Conservation (phyloP, 2,888 invertebrate genomes). For the Hemithea aestivaria region DNA sequence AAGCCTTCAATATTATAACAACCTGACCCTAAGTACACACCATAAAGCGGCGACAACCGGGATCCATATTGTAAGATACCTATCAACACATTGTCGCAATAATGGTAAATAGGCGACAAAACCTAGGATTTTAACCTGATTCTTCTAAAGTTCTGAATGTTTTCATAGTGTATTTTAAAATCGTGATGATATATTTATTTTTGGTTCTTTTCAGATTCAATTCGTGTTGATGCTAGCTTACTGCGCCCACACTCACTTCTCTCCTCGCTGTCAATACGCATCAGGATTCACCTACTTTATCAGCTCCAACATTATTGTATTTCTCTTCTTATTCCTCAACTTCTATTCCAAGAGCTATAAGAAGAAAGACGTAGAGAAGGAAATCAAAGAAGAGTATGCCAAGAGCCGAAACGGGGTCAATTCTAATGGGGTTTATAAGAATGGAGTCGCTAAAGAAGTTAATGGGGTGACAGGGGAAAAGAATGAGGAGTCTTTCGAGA, state of each 20-base stretch:
- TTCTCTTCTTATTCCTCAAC: conserved; percentile 82
- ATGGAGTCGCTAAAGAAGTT: conserved; percentile 32
- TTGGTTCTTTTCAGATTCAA: conserved; percentile 73
- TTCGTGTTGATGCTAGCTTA: conserved; percentile 83
- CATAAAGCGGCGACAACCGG: too few species aligned
- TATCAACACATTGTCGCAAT: too few species aligned
- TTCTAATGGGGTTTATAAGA: conserved; percentile 34
- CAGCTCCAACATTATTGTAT: conserved; percentile 78
- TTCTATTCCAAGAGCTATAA: conserved; percentile 82
- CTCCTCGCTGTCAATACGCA: conserved; percentile 81
- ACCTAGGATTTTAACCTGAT: too few species aligned
- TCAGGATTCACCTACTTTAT: conserved; percentile 76
- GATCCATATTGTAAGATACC: too few species aligned
- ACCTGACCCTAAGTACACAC: too few species aligned
- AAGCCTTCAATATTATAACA: too few species aligned
- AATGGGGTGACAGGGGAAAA: conserved; percentile 25
- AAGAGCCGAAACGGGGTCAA: conserved; percentile 40
- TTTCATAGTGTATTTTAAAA: too few species aligned
- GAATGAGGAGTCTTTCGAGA: conserved; percentile 28
- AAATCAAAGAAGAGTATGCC: conserved; percentile 39
- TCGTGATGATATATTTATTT: background rate
- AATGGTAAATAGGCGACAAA: too few species aligned
- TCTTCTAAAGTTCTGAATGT: too few species aligned
- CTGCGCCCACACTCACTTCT: conserved; percentile 75
- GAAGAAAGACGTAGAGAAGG: conserved; percentile 44